phyloP scores from a whole-genome alignment of 2,888 invertebrate genomes.

The Cotesia congregata region DNA sequence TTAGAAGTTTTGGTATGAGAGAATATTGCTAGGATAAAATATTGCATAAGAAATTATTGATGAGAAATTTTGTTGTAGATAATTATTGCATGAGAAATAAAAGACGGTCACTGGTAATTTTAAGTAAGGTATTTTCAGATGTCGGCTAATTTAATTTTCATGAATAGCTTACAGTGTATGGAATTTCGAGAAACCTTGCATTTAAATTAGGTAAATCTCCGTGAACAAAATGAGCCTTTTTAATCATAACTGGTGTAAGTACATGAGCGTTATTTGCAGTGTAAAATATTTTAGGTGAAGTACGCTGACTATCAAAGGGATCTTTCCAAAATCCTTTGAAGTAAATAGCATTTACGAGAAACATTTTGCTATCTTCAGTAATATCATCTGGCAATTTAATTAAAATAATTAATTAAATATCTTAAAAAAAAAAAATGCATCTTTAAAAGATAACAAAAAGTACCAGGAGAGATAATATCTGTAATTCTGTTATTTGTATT shows the following conservation, averaged over 20 bases:
- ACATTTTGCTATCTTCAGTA: constrained; percentile 74
- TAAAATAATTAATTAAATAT: constrained; percentile 2
- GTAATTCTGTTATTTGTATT: constrained; percentile 87
- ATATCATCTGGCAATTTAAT: constrained; percentile 71
- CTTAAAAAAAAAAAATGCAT: constrained; percentile 4
- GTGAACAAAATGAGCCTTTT: constrained; percentile 72
- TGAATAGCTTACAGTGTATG: constrained; percentile 73
- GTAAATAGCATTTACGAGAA: constrained; percentile 87
- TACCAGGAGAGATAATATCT: constrained; percentile 77
- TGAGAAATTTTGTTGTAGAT: no score
- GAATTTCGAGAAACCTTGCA: constrained; percentile 79
- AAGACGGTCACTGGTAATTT: no score
- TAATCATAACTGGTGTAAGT: constrained; percentile 81
- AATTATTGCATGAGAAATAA: no score
- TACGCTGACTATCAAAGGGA: constrained; percentile 74
- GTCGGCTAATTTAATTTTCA: no score
- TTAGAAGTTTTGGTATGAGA: no score
- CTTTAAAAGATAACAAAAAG: neutral
- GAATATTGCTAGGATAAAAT: no score
- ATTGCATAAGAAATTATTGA: no score
- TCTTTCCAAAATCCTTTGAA: constrained; percentile 85
- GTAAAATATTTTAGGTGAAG: constrained; percentile 75
- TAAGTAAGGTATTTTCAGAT: no score
- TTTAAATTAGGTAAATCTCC: constrained; percentile 72
- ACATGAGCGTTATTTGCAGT: constrained; percentile 72